A percentile compares a stretch with the other conserved stretches of the same genome.
These are phyloP conservation scores for Sitobion miscanthi DNA, from an alignment of 1,140 invertebrate species.

Conservation along the genomic window DNA sequence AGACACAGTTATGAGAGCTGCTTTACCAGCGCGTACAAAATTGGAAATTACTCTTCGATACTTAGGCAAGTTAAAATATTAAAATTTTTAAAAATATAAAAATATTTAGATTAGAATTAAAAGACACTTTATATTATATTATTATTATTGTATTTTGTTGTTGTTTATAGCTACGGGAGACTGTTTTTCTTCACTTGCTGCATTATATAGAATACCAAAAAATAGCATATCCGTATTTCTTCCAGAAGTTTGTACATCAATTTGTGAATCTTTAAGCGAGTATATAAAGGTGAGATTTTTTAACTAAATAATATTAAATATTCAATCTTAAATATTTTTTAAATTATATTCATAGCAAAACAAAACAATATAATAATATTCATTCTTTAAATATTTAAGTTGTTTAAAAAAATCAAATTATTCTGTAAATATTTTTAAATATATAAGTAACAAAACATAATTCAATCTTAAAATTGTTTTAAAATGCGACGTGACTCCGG, in stretches of 20 bases:
- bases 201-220: constrained; percentile 19
- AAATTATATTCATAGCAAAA: not conserved
- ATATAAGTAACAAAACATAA: not conserved
- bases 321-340: not conserved
- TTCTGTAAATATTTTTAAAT: not conserved
- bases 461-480: not conserved
- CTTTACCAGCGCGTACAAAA: constrained; percentile 6
- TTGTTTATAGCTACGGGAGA: not conserved
- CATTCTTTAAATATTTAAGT: not conserved
- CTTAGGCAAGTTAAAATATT: not conserved
- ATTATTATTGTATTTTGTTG: no score
- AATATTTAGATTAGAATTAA: not conserved
- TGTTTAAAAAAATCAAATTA: not conserved
- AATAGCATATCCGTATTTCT: constrained; percentile 6
- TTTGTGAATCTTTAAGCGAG: not conserved
- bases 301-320: not conserved
- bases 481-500: not conserved
- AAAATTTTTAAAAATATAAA: not conserved
- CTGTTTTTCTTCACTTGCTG: not conserved
- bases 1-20: not conserved
- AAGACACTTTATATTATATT: not conserved
- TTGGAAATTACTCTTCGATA: constrained; percentile 21
- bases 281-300: not conserved
- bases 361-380: constrained; percentile 1
- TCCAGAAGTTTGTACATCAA: not conserved